Evolutionary conservation across 1,140 invertebrate genomes (phyloP).

Genomic region (Meteorus sp.): DNA sequence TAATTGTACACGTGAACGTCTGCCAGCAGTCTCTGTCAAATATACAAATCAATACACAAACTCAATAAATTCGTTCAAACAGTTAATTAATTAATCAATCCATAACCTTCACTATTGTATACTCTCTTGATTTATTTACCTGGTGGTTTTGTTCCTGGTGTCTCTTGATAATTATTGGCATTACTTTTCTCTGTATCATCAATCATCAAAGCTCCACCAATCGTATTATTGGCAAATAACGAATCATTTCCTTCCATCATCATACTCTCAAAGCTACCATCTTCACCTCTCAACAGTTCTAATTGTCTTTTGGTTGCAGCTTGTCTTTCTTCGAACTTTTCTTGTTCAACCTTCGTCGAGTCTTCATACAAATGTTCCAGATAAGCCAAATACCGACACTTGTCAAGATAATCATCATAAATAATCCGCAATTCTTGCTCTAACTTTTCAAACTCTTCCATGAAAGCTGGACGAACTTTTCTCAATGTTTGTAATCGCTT

Average conservation of each 20-base stretch:
- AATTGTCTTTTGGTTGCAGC: constrained; percentile 59
- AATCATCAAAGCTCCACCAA: constrained; percentile 43
- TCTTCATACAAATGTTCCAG: constrained; percentile 78
- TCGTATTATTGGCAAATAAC: constrained; percentile 48
- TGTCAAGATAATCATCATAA: constrained; percentile 86
- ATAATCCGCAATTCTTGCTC: constrained; percentile 84
- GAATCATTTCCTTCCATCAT: constrained; percentile 54
- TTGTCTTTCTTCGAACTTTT: constrained; percentile 65
- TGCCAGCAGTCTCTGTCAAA: constrained; percentile 32
- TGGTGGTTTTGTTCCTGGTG: constrained; percentile 31
- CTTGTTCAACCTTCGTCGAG: constrained; percentile 68
- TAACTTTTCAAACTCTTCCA: constrained; percentile 93
- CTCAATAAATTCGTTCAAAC: neutral
- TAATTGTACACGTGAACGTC: constrained; percentile 45
- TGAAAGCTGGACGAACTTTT: constrained; percentile 96
- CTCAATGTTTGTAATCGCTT: constrained; percentile 91
- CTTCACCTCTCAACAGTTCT: constrained; percentile 57
- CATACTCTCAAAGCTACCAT: constrained; percentile 53
- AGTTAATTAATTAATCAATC: neutral
- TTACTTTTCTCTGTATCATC: constrained; percentile 35
- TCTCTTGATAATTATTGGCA: constrained; percentile 42
- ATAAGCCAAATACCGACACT: constrained; percentile 84
- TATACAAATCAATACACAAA: neutral
- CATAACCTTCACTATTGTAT: neutral
- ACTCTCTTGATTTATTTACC: neutral